phyloP scores from a whole-genome alignment of 2,797 vertebrate species.

The Bradypodion ventrale region DNA sequence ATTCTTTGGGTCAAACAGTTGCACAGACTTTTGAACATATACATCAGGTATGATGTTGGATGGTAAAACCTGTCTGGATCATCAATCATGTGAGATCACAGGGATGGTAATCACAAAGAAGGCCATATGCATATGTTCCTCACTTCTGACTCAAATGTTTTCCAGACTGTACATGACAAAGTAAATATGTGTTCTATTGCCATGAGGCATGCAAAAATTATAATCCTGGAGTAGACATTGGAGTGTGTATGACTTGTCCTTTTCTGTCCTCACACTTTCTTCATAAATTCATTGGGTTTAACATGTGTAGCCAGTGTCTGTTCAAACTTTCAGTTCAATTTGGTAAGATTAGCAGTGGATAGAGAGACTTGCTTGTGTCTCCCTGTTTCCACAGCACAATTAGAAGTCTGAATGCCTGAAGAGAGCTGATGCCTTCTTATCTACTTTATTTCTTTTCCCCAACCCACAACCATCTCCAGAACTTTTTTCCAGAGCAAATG shows the following conservation, averaged over 20 bases:
- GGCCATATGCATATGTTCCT: not conserved
- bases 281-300: too few species aligned
- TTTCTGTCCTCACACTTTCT: not conserved
- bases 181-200: not conserved
- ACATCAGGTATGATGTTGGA: too few species aligned
- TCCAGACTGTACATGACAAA: not conserved
- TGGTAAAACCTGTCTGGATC: not conserved
- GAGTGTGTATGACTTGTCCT: not conserved
- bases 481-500: slow-evolving; percentile 99
- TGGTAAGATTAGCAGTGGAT: not conserved
- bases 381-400: not conserved
- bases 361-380: not conserved
- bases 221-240: not conserved
- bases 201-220: not conserved
- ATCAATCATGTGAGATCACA: not conserved
- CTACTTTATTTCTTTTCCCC: not conserved
- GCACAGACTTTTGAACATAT: too few species aligned
- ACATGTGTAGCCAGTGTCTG: too few species aligned
- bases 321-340: not conserved
- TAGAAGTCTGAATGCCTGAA: not conserved
- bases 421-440: not conserved
- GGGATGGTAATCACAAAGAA: not conserved
- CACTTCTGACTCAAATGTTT: not conserved
- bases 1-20: not conserved
- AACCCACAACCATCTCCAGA: slow-evolving; percentile 71